These are phyloP conservation scores for Atrina japonica DNA, from an alignment of 2,888 invertebrate species.

Conservation along the genomic window DNA sequence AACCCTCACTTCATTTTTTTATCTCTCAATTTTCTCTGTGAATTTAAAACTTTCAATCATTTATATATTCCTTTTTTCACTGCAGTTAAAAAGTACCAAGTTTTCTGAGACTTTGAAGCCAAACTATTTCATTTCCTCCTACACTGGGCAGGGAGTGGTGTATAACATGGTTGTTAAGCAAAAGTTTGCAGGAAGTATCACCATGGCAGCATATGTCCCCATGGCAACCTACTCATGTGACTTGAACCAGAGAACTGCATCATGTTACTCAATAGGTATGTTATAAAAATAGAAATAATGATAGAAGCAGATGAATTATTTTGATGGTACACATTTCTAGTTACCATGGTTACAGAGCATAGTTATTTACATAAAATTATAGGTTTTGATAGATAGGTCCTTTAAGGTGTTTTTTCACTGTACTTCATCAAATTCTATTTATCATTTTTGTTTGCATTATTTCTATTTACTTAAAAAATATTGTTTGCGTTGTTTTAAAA, in stretches of 20 bases:
- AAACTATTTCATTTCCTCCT: conserved; percentile 61
- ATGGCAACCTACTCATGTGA: conserved; percentile 86
- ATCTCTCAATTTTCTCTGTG: not conserved
- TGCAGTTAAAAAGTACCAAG: not conserved
- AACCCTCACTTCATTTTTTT: not conserved
- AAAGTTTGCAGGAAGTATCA: conserved; percentile 35
- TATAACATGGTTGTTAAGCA: conserved; percentile 70
- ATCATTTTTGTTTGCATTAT: not conserved
- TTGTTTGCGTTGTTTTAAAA: no score
- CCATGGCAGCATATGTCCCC: conserved; percentile 85
- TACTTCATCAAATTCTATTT: not conserved
- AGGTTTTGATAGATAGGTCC: not conserved
- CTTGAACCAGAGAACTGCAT: conserved; percentile 53
- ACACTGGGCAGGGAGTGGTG: conserved; percentile 71
- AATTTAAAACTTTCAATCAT: no score
- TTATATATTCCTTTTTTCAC: no score
- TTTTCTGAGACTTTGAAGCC: conserved; percentile 29
- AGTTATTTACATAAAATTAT: not conserved
- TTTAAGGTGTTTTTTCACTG: not conserved
- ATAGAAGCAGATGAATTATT: no score
- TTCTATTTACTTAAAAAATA: no score
- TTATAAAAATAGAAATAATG: not conserved
- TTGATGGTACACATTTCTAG: no score
- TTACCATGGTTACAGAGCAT: no score
- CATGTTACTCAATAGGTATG: conserved; percentile 11